Evolutionary conservation across 2,888 invertebrate genomes (phyloP).

Genomic region (Ichneumon xanthorius): DNA sequence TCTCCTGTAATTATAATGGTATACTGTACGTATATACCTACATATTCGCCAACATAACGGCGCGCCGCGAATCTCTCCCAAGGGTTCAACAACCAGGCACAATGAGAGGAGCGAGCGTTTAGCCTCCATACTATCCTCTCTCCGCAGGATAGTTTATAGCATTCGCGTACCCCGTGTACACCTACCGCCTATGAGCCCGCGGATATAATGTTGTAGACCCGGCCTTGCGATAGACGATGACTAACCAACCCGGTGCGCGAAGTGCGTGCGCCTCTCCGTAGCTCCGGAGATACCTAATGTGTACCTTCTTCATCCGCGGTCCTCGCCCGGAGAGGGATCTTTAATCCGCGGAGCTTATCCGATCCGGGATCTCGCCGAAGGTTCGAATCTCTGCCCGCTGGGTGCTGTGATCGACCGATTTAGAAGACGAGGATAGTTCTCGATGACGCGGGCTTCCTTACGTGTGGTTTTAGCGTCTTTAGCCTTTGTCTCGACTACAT

Average conservation of each 20-base stretch:
- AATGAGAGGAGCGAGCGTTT: conserved; percentile 74
- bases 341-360: conserved; percentile 25
- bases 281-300: neutral
- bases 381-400: conserved; percentile 10
- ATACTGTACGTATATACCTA: conserved; percentile 43
- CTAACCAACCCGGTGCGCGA: conserved; percentile 59
- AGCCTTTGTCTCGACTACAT: neutral
- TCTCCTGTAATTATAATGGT: conserved; percentile 66
- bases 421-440: conserved; percentile 6
- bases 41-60: conserved; percentile 68
- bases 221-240: conserved; percentile 44
- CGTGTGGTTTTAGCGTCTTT: too few species aligned
- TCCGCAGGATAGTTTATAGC: conserved; percentile 42
- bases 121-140: conserved; percentile 34
- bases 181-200: conserved; percentile 32
- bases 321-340: neutral
- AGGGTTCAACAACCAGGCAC: conserved; percentile 81
- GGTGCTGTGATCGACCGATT: conserved; percentile 24
- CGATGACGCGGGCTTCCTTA: neutral
- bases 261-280: conserved; percentile 18
- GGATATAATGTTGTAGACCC: conserved; percentile 41
- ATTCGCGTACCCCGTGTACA: conserved; percentile 10
- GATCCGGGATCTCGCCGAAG: neutral
- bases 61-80: conserved; percentile 75
- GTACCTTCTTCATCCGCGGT: neutral